phyloP scores from a whole-genome alignment of 1,140 invertebrate genomes.

The Conus ventricosus region DNA sequence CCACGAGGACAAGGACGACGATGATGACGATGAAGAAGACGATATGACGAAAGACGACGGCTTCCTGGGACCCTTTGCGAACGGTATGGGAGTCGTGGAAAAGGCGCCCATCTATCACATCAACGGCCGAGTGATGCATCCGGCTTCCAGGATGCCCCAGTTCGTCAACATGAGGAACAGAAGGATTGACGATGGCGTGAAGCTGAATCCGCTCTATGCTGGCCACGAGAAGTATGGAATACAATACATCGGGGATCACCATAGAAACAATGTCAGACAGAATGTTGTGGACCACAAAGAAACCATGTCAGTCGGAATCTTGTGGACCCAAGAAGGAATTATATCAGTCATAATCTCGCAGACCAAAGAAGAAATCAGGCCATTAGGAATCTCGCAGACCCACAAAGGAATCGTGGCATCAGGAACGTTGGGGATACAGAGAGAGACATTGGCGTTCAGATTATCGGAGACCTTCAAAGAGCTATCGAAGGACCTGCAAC shows the following conservation, averaged over 20 bases:
- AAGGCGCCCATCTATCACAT: not conserved
- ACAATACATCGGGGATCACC: not conserved
- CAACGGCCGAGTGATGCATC: not conserved
- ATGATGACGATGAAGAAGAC: not conserved
- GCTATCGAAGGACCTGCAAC: slow-evolving; percentile 8
- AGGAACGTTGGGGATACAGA: not conserved
- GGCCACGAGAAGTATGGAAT: not conserved
- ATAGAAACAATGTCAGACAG: not conserved
- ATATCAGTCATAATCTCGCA: not conserved
- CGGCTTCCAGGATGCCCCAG: not conserved
- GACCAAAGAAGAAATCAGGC: not conserved
- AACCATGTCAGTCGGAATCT: not conserved
- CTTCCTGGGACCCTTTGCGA: not conserved
- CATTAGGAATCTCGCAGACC: not conserved
- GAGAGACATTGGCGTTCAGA: no score
- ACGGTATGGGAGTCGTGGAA: not conserved
- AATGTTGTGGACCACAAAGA: no score
- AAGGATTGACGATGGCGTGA: not conserved
- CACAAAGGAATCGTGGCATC: not conserved
- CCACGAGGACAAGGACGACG: not conserved
- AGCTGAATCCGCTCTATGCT: not conserved
- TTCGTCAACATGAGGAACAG: not conserved
- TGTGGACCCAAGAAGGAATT: not conserved
- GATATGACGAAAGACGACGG: not conserved
- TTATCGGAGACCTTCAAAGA: not conserved